phyloP scores from a whole-genome alignment of 2,888 invertebrate species.

The Selenia dentaria region DNA sequence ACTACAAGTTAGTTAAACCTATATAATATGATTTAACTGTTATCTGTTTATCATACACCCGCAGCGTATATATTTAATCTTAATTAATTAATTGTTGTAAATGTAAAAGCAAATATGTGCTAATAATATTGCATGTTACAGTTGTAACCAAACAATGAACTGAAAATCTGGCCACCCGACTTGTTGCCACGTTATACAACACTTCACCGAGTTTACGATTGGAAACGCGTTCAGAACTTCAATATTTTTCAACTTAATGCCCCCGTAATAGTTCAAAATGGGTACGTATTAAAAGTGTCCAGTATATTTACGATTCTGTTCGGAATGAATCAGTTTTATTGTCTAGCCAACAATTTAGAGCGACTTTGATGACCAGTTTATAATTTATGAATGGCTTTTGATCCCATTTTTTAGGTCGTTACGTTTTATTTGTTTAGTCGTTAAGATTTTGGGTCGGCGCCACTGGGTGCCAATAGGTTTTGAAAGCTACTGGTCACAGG shows the following conservation, averaged over 20 bases:
- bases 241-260: slow-evolving; percentile 63
- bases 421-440: slow-evolving; percentile 53
- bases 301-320: slow-evolving; percentile 64
- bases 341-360: slow-evolving; percentile 56
- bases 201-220: slow-evolving; percentile 51
- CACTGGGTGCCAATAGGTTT: slow-evolving; percentile 36
- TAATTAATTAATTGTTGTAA: no score
- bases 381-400: slow-evolving; percentile 68
- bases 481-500: slow-evolving; percentile 9
- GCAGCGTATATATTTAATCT: no score
- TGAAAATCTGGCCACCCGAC: slow-evolving; percentile 42
- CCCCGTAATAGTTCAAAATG: slow-evolving; percentile 77
- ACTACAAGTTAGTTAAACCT: no score
- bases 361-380: slow-evolving; percentile 63
- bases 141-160: no score
- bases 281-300: slow-evolving; percentile 72
- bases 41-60: no score
- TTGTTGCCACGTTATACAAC: slow-evolving; percentile 47
- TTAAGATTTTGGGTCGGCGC: slow-evolving; percentile 50
- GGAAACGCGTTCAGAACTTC: slow-evolving; percentile 54
- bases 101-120: no score
- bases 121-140: no score
- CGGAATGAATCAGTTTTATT: slow-evolving; percentile 72
- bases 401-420: slow-evolving; percentile 68
- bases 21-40: no score